Evolutionary conservation across 2,797 vertebrate species (phyloP).

Genomic region (Enteromius treurensis): DNA sequence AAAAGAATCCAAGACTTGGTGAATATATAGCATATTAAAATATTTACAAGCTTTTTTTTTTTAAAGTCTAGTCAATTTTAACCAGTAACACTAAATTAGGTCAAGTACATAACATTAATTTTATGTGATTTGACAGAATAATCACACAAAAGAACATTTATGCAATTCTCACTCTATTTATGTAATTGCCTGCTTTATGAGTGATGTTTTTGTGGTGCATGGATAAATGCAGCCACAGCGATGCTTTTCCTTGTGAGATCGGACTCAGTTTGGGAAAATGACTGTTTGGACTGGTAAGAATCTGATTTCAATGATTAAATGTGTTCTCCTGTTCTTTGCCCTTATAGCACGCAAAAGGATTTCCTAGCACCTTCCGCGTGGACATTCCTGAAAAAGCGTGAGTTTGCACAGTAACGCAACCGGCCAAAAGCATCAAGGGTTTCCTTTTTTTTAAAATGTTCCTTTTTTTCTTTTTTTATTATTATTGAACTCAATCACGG

Average conservation of each 20-base stretch:
- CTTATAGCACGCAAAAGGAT: slow-evolving; percentile 97
- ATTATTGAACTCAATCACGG: slow-evolving; percentile 89
- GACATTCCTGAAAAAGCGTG: slow-evolving; percentile 97
- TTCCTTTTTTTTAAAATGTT: slow-evolving; percentile 59
- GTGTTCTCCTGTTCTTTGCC: slow-evolving; percentile 71
- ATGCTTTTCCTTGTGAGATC: slow-evolving; percentile 21
- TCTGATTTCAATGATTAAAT: slow-evolving; percentile 69
- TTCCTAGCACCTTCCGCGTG: slow-evolving; percentile 98
- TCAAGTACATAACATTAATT: neutral
- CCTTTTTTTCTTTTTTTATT: slow-evolving; percentile 19
- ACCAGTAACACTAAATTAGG: neutral
- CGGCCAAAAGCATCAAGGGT: slow-evolving; percentile 65
- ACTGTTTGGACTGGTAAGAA: neutral
- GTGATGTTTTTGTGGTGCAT: neutral
- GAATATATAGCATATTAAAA: neutral
- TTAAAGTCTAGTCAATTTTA: neutral
- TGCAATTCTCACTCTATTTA: neutral
- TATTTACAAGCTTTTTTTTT: neutral
- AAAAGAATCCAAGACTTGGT: neutral
- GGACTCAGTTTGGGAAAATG: neutral
- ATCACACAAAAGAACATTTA: neutral
- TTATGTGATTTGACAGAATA: neutral
- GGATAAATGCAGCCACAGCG: neutral
- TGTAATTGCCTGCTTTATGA: neutral
- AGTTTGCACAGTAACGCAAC: slow-evolving; percentile 88